Evolutionary conservation across 1,140 invertebrate genomes (phyloP).

Genomic region (Drosophila cardini): DNA sequence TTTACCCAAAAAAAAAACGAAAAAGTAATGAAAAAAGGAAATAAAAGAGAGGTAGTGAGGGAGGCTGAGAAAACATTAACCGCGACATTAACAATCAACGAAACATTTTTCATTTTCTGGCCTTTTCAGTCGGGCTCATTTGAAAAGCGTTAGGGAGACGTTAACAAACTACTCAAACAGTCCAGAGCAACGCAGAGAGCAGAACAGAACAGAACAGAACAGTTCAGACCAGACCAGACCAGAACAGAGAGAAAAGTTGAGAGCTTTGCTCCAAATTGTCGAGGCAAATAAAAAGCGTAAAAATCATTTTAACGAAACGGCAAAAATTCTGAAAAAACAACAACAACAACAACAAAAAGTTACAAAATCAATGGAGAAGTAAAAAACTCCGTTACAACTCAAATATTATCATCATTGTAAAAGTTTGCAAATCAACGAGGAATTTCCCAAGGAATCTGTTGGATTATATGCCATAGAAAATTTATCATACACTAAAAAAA

Average conservation of each 20-base stretch:
- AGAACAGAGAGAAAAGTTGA: conserved; percentile 53
- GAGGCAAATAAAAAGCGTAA: conserved; percentile 43
- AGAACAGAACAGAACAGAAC: conserved; percentile 14
- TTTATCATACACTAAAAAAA: neutral
- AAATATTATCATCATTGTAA: conserved; percentile 33
- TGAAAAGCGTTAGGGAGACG: conserved; percentile 1
- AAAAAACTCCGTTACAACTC: conserved; percentile 16
- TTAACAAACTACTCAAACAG: conserved; percentile 20
- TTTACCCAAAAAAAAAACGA: conserved; percentile 4
- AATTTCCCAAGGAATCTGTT: neutral
- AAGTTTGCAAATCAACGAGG: conserved; percentile 19
- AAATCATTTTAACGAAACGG: conserved; percentile 36
- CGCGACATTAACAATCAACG: conserved; percentile 72
- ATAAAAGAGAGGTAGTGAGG: neutral
- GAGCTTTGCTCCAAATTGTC: conserved; percentile 75
- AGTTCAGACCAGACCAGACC: conserved; percentile 2
- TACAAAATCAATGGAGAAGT: conserved; percentile 19
- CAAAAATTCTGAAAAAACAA: conserved; percentile 15
- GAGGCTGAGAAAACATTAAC: conserved; percentile 49
- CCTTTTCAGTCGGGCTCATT: conserved; percentile 28
- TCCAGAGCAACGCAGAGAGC: conserved; percentile 18
- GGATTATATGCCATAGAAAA: neutral
- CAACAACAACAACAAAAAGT: neutral
- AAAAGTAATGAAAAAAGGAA: conserved; percentile 20
- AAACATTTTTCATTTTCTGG: conserved; percentile 50